Conservation (phyloP, 2,113 vertebrate species). For the Symphodus melops region DNA sequence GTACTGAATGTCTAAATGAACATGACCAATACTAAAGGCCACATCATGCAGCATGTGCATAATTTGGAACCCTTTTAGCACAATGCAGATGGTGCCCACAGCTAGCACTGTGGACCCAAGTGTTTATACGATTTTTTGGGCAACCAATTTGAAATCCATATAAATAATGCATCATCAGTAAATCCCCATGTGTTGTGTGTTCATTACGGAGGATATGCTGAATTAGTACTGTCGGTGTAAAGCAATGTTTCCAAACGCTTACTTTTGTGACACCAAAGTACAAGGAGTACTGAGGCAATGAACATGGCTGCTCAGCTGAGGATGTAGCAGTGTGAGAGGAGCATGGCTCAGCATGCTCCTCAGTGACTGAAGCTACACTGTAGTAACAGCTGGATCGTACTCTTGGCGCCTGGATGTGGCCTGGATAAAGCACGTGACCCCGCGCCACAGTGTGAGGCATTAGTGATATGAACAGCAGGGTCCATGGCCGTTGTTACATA, state of each 20-base stretch:
- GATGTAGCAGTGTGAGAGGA: conserved; percentile 34
- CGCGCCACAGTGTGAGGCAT: conserved; percentile 74
- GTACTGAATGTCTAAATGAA: neutral
- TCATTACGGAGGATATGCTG: neutral
- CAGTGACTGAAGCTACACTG: conserved; percentile 62
- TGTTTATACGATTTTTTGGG: neutral
- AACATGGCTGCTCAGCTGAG: conserved; percentile 44
- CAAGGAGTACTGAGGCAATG: conserved; percentile 23
- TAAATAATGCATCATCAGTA: neutral
- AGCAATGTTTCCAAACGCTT: neutral
- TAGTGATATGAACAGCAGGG: conserved; percentile 82
- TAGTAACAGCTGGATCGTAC: conserved; percentile 78
- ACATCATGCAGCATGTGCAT: neutral
- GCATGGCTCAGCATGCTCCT: conserved; percentile 55
- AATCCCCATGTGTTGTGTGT: neutral
- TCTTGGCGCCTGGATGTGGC: conserved; percentile 73
- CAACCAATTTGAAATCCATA: neutral
- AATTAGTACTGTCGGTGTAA: neutral
- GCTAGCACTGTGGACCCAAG: neutral
- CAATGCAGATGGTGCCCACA: neutral
- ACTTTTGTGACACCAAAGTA: neutral
- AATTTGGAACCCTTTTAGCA: neutral
- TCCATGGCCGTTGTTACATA: conserved; percentile 73
- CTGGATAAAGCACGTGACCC: conserved; percentile 78
- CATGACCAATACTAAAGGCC: neutral